phyloP scores from a whole-genome alignment of 2,888 invertebrate species.

The Oscheius myriophilus region DNA sequence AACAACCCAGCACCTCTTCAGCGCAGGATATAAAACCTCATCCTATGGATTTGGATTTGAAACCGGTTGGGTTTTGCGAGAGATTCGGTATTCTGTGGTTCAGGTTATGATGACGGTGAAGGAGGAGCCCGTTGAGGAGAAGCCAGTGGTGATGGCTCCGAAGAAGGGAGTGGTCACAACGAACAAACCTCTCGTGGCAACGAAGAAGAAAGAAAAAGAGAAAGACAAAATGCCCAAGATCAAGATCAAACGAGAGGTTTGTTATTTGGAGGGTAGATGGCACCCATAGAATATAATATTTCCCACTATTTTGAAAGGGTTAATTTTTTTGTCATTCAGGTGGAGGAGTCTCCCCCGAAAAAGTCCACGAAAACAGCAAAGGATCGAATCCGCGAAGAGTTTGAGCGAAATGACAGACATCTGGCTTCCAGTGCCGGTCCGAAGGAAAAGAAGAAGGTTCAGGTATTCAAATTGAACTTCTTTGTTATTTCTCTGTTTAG shows the following conservation, averaged over 20 bases:
- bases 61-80: background rate
- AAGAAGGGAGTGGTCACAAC: too few species aligned
- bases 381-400: conserved; percentile 8
- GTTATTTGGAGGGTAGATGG: too few species aligned
- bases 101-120: too few species aligned
- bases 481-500: background rate
- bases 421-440: background rate
- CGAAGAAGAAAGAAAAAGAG: conserved; percentile 5
- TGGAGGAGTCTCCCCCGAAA: background rate
- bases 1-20: conserved; percentile 15
- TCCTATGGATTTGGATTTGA: background rate
- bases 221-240: conserved; percentile 11
- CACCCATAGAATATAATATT: too few species aligned
- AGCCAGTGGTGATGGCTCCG: background rate
- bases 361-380: conserved; percentile 4
- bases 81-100: too few species aligned
- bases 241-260: conserved; percentile 5
- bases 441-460: conserved; percentile 19
- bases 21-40: conserved; percentile 3
- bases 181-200: background rate
- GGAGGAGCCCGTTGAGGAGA: background rate
- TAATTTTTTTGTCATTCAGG: background rate
- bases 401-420: background rate
- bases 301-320: background rate
- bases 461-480: background rate